Conservation (phyloP, 2,113 vertebrate species). For the Triplophysa tibetana region DNA sequence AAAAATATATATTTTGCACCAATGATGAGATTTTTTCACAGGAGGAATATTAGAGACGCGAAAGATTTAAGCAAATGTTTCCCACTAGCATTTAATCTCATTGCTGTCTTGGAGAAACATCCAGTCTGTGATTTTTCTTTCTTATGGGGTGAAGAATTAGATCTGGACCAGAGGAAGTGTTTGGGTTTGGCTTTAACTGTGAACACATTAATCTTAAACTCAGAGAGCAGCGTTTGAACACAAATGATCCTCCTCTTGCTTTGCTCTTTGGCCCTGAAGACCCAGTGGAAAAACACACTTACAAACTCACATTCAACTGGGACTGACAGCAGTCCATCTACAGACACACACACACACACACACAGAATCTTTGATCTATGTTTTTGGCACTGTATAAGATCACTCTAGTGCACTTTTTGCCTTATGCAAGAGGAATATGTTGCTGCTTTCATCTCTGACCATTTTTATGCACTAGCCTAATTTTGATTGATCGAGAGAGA, state of each 20-base stretch:
- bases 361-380: conserved; percentile 21
- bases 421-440: not conserved
- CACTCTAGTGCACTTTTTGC: conserved; percentile 4
- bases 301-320: not conserved
- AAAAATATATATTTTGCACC: too few species aligned
- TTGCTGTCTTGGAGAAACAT: not conserved
- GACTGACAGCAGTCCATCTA: conserved; percentile 22
- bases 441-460: conserved; percentile 22
- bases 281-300: not conserved
- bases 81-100: not conserved
- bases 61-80: not conserved
- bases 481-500: conserved; percentile 8
- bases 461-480: not conserved
- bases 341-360: not conserved
- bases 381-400: conserved; percentile 9
- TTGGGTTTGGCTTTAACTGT: conserved; percentile 29
- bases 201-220: conserved; percentile 21
- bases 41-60: too few species aligned
- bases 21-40: too few species aligned
- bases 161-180: conserved; percentile 1
- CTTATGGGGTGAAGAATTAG: not conserved
- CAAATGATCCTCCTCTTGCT: conserved; percentile 20
- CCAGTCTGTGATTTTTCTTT: not conserved
- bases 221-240: conserved; percentile 3
- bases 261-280: conserved; percentile 26